Evolutionary conservation across 2,113 vertebrate genomes (phyloP).

Genomic region (Ramphastos sulfuratus): DNA sequence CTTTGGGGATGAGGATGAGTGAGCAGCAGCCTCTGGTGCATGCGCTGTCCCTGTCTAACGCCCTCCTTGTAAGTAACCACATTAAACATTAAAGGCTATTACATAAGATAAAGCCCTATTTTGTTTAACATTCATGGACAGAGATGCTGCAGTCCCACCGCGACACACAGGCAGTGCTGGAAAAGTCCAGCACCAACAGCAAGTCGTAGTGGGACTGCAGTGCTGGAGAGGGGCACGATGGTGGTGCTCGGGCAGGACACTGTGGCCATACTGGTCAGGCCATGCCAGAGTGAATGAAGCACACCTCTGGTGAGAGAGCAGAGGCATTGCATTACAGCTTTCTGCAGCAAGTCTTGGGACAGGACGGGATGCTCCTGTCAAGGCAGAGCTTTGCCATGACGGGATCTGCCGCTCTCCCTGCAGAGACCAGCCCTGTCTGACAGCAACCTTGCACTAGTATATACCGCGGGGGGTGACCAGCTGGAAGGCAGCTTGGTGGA

Average conservation of each 20-base stretch:
- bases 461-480: not conserved
- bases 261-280: too few species aligned
- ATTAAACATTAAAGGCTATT: conserved; percentile 55
- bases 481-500: not conserved
- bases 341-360: not conserved
- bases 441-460: not conserved
- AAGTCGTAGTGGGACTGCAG: too few species aligned
- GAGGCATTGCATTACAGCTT: not conserved
- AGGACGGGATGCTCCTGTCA: not conserved
- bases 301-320: too few species aligned
- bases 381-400: accelerated
- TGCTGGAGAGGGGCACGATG: not conserved
- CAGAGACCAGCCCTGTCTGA: not conserved
- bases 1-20: not conserved
- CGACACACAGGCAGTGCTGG: accelerated
- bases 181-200: not conserved
- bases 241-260: not conserved
- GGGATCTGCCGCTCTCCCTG: not conserved
- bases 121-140: not conserved
- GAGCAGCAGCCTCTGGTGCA: not conserved
- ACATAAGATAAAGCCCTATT: conserved; percentile 30
- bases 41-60: not conserved
- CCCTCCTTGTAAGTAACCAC: not conserved
- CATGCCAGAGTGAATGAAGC: too few species aligned
- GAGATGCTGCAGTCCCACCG: conserved; percentile 4